These are phyloP conservation scores for Cinara cedri DNA, from an alignment of 2,888 invertebrate genomes.

Conservation along the genomic window DNA sequence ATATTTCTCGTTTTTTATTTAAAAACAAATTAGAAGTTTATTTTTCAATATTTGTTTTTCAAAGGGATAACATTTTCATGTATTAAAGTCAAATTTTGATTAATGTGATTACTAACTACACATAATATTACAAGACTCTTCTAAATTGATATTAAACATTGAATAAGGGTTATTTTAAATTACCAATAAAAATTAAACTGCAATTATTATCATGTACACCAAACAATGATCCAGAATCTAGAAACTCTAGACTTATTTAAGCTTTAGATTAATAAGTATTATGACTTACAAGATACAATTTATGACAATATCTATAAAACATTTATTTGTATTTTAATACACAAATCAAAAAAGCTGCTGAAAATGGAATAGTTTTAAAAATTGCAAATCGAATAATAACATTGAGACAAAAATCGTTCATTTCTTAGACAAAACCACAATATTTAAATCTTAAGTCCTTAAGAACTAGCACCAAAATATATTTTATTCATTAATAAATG, in stretches of 20 bases:
- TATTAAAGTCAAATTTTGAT: neutral
- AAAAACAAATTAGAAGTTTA: conserved; percentile 6
- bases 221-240: neutral
- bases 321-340: neutral
- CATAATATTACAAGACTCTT: neutral
- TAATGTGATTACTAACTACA: neutral
- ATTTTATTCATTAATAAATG: conserved; percentile 11
- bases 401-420: neutral
- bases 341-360: neutral
- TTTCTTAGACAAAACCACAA: neutral
- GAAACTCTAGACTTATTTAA: neutral
- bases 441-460: conserved; percentile 9
- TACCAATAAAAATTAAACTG: neutral
- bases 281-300: neutral
- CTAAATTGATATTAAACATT: neutral
- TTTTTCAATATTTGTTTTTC: neutral
- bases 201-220: neutral
- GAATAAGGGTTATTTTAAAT: neutral
- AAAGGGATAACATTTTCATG: neutral
- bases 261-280: neutral
- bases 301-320: neutral
- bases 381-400: neutral
- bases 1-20: neutral
- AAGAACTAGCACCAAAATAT: conserved; percentile 28
- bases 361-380: neutral